Evolutionary conservation across 2,888 invertebrate genomes (phyloP).

Genomic region (Hydriomena furcata): DNA sequence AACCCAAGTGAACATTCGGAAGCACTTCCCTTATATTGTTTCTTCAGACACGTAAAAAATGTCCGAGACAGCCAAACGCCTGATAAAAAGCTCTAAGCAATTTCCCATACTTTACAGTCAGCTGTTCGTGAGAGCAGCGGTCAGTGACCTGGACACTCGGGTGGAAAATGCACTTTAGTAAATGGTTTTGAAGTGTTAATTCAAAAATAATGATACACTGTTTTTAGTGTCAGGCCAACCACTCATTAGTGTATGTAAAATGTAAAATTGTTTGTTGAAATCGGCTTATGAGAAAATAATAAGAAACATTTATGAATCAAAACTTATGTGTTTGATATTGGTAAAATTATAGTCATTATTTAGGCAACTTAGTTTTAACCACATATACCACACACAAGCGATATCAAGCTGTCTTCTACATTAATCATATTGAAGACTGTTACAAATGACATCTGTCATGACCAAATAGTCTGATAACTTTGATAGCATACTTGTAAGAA

Average conservation of each 20-base stretch:
- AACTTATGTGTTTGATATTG: no score
- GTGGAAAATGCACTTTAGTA: constrained; percentile 22
- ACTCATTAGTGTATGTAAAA: background rate
- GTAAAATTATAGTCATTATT: no score
- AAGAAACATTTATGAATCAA: no score
- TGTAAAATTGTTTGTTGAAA: no score
- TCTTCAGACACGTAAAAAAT: constrained; percentile 23
- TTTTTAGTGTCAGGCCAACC: constrained; percentile 5
- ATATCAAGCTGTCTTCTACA: no score
- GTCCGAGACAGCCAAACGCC: constrained; percentile 12
- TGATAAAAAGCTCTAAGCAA: constrained; percentile 9
- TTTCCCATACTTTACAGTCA: constrained; percentile 13
- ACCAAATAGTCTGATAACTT: no score
- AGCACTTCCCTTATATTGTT: constrained; percentile 18
- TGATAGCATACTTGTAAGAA: no score
- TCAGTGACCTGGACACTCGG: constrained; percentile 22
- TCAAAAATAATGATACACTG: constrained; percentile 11
- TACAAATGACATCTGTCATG: no score
- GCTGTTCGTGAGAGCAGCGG: constrained; percentile 18
- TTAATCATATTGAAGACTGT: no score
- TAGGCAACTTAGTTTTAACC: no score
- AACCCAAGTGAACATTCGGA: constrained; percentile 2
- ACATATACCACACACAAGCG: no score
- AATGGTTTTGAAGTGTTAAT: constrained; percentile 14
- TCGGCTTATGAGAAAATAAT: no score